phyloP scores from a whole-genome alignment of 2,113 vertebrate species.

The Diglossa brunneiventris region DNA sequence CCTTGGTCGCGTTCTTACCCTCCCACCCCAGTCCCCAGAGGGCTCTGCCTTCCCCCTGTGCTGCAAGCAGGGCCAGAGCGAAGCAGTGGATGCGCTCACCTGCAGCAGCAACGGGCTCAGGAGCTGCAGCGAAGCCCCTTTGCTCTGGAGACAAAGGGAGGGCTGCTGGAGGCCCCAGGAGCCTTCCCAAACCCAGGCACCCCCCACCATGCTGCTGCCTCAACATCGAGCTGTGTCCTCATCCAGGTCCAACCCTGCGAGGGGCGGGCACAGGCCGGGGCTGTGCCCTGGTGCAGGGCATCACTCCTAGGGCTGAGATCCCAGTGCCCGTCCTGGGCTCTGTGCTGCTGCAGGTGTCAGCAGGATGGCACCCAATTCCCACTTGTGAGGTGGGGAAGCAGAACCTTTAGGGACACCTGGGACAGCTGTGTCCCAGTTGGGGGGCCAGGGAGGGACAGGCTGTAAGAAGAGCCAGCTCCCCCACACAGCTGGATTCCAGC shows the following conservation, averaged over 20 bases:
- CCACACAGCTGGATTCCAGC: not conserved
- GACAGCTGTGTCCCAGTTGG: not conserved
- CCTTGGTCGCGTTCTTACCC: not conserved
- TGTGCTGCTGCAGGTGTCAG: not conserved
- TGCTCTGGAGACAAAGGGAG: not conserved
- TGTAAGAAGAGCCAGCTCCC: not conserved
- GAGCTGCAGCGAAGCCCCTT: accelerated
- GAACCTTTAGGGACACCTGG: not conserved
- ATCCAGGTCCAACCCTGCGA: not conserved
- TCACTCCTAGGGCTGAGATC: not conserved
- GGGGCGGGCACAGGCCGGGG: not conserved
- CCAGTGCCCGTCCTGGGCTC: accelerated
- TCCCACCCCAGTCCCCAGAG: not conserved
- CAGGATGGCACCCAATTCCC: accelerated
- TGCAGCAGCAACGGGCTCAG: not conserved
- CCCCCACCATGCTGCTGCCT: not conserved
- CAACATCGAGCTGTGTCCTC: not conserved
- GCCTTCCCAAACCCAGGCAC: not conserved
- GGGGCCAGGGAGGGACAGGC: accelerated
- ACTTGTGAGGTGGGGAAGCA: not conserved
- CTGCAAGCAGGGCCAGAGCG: accelerated
- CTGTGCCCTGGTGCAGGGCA: not conserved
- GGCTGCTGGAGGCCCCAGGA: not conserved
- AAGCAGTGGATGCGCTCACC: accelerated
- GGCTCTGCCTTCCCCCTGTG: not conserved